Evolutionary conservation across 2,797 vertebrate genomes (phyloP), one percentile per base, ranked within the genome.

Genomic region (Peromyscus melanophrys): DNA sequence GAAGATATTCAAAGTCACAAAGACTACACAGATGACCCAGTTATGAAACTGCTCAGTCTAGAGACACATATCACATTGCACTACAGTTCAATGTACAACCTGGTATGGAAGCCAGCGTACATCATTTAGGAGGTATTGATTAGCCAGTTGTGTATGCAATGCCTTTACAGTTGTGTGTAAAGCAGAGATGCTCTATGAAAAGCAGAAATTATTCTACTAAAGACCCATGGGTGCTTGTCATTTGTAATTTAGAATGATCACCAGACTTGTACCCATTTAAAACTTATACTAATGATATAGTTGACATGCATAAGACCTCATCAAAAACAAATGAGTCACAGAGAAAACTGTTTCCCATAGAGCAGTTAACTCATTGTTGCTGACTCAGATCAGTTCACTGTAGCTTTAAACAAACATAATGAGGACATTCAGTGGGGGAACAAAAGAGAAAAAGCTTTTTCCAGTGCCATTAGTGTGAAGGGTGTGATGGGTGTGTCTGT

Each of bases 331-430:
- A 87, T 98, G 98, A 98, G 73, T 98, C 98, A 98, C 43, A 85
- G 77, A 83, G 87, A 96, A 90, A 95, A 97, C 16, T 77, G 85
- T 75, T 98, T 98, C 98, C 97, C 46, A 40, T 81, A 92, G n/a
- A 97, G 67, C 89, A 97, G 97, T 98, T 98, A 97, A 96, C 67
- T 96, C 83, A 96, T 98, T 98, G 96, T 98, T 96, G 87, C 97
- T 31, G 71, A 97, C 78, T 98, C 61, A 90, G 91, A 98, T 97
- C 11, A 96, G 52, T 71, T 92, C 97, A 81, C 89, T 43, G 14
- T 97, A 97, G 93, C 95, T 92, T 63, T 94, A 80, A n/a, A 81
- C 96, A 96, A 83, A n/a, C 76, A 17, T 69, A 92, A 85, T 91
- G 63, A 97, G 77, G 40, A n/a, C 34, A 96, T n/a, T 89, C 67